Conservation (phyloP, 2,113 vertebrate genomes). For the Parus major region DNA sequence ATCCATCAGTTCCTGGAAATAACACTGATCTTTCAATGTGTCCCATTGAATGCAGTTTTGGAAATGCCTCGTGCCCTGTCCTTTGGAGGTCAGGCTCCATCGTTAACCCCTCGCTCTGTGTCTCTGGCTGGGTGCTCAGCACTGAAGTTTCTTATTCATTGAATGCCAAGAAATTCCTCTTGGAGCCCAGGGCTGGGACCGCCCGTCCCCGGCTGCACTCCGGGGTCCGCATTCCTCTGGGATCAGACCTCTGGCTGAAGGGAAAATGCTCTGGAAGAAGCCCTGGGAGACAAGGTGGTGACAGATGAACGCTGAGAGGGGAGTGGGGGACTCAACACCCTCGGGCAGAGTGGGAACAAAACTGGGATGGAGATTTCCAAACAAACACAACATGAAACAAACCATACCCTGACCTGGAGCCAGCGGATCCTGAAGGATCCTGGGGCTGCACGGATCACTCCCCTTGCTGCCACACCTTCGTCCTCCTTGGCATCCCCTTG, state of each 20-base stretch:
- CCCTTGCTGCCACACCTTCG: fast-evolving
- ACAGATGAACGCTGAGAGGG: neutral
- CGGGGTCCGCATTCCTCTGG: neutral
- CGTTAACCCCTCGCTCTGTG: neutral
- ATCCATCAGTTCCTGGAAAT: neutral
- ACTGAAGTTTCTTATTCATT: neutral
- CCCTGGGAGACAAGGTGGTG: neutral
- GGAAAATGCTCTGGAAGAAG: fast-evolving
- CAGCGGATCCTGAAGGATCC: fast-evolving
- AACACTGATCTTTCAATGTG: neutral
- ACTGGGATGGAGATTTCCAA: neutral
- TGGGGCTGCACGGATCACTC: fast-evolving
- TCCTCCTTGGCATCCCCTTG: neutral
- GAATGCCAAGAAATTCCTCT: neutral
- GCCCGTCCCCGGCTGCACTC: fast-evolving
- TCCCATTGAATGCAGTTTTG: neutral
- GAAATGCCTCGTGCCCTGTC: neutral
- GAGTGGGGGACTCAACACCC: neutral
- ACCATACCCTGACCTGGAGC: neutral
- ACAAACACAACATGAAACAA: neutral
- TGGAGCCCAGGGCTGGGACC: neutral
- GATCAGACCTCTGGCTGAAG: neutral
- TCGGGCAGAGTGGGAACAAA: neutral
- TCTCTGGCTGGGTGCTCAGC: neutral
- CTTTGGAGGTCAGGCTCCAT: neutral